A percentile compares a stretch with the other conserved stretches of the same genome.
These are phyloP conservation scores for Augochlorella aurata DNA, from an alignment of 2,888 invertebrate species.

Conservation along the genomic window DNA sequence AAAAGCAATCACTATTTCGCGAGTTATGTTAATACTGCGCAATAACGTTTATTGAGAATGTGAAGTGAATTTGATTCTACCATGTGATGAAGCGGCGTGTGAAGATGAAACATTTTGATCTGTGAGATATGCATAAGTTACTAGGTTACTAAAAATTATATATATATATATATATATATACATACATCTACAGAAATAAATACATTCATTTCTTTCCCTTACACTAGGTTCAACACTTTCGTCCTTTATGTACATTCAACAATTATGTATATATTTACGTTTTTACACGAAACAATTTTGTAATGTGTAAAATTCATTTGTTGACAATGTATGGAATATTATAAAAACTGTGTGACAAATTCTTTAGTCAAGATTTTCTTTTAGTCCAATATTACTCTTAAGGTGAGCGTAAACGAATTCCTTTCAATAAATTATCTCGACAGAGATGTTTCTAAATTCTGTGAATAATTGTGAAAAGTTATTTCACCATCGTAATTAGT, in stretches of 20 bases:
- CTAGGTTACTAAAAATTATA: not conserved
- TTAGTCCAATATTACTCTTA: not conserved
- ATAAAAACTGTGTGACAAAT: not conserved
- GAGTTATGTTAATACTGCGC: not conserved
- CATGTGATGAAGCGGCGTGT: not conserved
- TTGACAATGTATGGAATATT: not conserved
- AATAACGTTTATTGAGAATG: not conserved
- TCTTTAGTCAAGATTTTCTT: not conserved
- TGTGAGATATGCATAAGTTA: constrained; percentile 6
- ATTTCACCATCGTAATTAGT: not conserved
- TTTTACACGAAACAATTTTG: not conserved
- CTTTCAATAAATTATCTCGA: not conserved
- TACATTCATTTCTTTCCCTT: constrained; percentile 12
- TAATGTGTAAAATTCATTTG: not conserved
- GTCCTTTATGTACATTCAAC: not conserved
- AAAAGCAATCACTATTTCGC: constrained; percentile 4
- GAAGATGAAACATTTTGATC: not conserved
- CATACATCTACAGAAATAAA: not conserved
- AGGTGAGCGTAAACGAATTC: not conserved
- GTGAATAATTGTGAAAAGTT: not conserved
- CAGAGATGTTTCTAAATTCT: not conserved
- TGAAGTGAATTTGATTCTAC: not conserved
- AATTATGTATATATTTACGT: not conserved
- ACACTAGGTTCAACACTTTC: not conserved
- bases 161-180: not conserved